These are phyloP conservation scores for Gobio occitaniae DNA, from an alignment of 2,797 vertebrate genomes.

Conservation along the genomic window DNA sequence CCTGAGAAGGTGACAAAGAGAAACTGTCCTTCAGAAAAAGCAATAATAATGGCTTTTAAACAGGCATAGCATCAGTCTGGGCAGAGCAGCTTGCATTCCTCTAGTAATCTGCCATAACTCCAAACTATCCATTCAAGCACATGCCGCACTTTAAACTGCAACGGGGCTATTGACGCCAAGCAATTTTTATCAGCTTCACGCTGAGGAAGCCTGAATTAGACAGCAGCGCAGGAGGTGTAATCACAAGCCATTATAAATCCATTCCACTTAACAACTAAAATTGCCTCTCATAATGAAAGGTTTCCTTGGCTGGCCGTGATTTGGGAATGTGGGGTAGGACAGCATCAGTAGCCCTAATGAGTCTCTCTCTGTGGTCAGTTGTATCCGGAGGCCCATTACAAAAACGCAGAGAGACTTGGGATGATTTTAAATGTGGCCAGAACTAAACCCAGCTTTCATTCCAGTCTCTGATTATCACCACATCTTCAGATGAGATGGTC, in stretches of 20 bases:
- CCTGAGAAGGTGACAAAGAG: conserved; percentile 32
- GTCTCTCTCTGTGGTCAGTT: conserved; percentile 45
- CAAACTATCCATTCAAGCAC: conserved; percentile 45
- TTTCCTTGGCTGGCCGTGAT: conserved; percentile 42
- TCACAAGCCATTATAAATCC: conserved; percentile 54
- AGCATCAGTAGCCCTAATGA: conserved; percentile 31
- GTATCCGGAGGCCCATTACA: conserved; percentile 48
- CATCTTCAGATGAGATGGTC: conserved; percentile 56
- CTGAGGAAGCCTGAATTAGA: conserved; percentile 32
- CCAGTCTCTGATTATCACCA: conserved; percentile 32
- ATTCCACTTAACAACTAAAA: conserved; percentile 48
- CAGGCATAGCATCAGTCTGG: conserved; percentile 34
- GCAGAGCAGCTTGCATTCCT: conserved; percentile 37
- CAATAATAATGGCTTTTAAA: conserved; percentile 46
- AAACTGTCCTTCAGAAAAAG: conserved; percentile 10
- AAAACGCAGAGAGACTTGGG: conserved; percentile 44
- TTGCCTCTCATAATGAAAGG: conserved; percentile 47
- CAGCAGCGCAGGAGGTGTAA: conserved; percentile 40
- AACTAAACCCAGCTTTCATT: conserved; percentile 40
- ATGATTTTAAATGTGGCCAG: conserved; percentile 51
- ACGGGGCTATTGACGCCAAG: conserved; percentile 26
- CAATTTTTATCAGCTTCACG: conserved; percentile 49
- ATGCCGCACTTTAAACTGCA: conserved; percentile 40
- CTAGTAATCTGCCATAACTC: conserved; percentile 31
- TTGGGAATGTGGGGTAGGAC: conserved; percentile 25